Evolutionary conservation across 2,888 invertebrate species (phyloP), one percentile per base, ranked within the genome.

Genomic region (Agrypnus murinus): DNA sequence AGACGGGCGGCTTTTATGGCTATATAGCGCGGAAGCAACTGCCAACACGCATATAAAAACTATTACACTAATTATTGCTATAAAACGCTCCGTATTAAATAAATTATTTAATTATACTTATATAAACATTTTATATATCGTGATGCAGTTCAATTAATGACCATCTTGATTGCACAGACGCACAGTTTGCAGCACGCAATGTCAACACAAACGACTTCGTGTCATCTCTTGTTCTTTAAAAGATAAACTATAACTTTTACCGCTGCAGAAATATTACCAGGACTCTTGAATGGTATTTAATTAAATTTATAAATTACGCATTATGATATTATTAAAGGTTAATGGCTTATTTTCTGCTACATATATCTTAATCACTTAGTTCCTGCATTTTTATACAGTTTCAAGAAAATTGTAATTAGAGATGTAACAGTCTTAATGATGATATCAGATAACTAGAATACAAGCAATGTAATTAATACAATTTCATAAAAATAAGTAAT

Each of bases 1-100:
- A 77, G 73, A 74, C 71, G 72, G 72, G 77, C 75, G 77, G 73
- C 76, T 77, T 78, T 77, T 76, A 73, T 76, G 64, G 63, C 69
- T 25, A 53, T 53, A 69, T 45, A 25, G 53, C 34, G 55, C 71
- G 71, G 71, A 66, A 71, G 71, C 71, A 66, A 71, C 66, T 71
- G 57, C 66, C 71, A 50, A 66, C 71, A 63, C 66, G 66, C 62
- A 65, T 71, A 71, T 71, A 71, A 71, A n/a, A 66, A 71, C 71
- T 66, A 71, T 71, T 66, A 71, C 59, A 17, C 65, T 63, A 66
- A 71, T 71, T 66, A 66, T 71, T 71, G 65, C 64, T 58, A 63
- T 71, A 71, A 66, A 25, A 69, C 17, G 62, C 62, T 19, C 12
- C 34, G 38, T 57, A 71, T 71, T 71, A 71, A 71, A 69, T 64